Conservation (phyloP, 2,888 invertebrate genomes). For the Nemoura dubitans region DNA sequence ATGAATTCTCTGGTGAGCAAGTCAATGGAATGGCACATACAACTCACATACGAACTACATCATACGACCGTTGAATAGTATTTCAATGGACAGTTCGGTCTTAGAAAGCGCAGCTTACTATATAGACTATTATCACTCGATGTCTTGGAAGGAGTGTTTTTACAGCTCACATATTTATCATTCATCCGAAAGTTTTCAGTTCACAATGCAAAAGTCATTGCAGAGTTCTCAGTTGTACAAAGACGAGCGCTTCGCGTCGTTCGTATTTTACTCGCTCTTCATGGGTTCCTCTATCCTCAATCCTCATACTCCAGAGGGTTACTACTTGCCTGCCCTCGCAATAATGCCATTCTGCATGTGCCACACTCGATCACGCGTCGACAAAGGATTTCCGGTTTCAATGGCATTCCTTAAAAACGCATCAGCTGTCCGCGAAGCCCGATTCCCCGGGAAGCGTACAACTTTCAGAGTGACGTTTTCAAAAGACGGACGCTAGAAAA, state of each 20-base stretch:
- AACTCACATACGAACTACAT: not conserved
- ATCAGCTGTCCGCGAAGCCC: conserved; percentile 9
- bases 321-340: no score
- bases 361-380: conserved; percentile 1
- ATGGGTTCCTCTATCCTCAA: not conserved
- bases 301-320: not conserved
- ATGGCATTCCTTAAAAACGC: conserved; percentile 1
- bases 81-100: conserved; percentile 16
- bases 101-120: conserved; percentile 19
- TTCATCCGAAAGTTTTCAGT: conserved; percentile 9
- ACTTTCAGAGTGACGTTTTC: not conserved
- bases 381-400: conserved; percentile 34
- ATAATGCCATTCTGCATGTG: conserved; percentile 3
- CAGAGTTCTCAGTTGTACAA: not conserved
- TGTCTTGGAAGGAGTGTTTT: conserved; percentile 8
- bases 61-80: conserved; percentile 8
- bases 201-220: not conserved
- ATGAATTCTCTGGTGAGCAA: not conserved
- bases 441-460: not conserved
- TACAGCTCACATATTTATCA: not conserved
- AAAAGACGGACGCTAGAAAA: not conserved
- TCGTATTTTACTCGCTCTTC: not conserved
- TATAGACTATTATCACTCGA: conserved; percentile 9
- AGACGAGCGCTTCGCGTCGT: not conserved
- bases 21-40: not conserved